phyloP scores from a whole-genome alignment of 2,888 invertebrate species.

The Plebejus melissa region DNA sequence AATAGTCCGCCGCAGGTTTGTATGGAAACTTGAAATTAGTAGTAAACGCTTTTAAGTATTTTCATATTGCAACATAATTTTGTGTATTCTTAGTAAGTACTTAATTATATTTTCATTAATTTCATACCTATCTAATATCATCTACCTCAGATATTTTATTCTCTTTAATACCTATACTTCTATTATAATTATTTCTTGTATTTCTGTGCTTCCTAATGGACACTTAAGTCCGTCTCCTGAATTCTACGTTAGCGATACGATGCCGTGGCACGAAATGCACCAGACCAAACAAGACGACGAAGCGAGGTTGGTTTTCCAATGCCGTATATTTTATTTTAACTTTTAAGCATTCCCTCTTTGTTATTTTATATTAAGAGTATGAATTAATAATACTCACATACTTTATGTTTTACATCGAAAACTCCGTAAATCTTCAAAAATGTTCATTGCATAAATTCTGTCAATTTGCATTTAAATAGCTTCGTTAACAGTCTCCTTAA shows the following conservation, averaged over 20 bases:
- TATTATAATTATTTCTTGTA: slow-evolving; percentile 8
- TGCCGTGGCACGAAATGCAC: slow-evolving; percentile 80
- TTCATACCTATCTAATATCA: background rate
- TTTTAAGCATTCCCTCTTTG: background rate
- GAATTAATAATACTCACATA: no score
- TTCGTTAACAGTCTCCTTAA: background rate
- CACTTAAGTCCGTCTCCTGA: slow-evolving; percentile 71
- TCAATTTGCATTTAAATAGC: background rate
- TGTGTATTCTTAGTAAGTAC: background rate
- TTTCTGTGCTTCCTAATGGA: slow-evolving; percentile 36
- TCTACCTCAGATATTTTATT: background rate
- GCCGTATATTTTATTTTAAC: no score
- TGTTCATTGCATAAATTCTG: no score
- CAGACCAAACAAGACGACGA: slow-evolving; percentile 37
- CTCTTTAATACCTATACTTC: background rate
- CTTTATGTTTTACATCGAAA: no score
- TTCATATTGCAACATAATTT: background rate
- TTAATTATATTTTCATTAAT: background rate
- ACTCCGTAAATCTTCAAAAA: no score
- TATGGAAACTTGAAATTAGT: no score
- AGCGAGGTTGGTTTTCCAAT: slow-evolving; percentile 1
- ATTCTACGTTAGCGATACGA: slow-evolving; percentile 76
- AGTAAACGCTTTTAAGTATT: background rate
- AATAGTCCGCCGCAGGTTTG: no score
- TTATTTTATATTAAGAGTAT: background rate